Evolutionary conservation across 2,797 vertebrate genomes (phyloP).

Genomic region (Coilia nasus): DNA sequence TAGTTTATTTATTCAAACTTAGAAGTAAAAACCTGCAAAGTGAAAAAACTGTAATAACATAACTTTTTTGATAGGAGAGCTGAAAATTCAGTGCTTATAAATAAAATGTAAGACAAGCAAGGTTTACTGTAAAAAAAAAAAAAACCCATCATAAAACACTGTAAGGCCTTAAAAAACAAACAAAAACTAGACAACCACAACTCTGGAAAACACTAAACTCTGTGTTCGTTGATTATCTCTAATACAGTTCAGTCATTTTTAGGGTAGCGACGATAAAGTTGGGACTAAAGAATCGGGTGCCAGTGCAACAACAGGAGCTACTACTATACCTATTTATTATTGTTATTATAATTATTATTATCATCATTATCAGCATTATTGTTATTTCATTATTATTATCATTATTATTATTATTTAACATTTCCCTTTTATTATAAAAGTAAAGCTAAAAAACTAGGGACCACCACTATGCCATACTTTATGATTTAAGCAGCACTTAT

Average conservation of each 20-base stretch:
- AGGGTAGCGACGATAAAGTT: conserved; percentile 87
- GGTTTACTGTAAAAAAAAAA: conserved; percentile 89
- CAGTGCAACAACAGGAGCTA: conserved; percentile 96
- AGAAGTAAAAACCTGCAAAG: conserved; percentile 98
- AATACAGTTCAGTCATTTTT: conserved; percentile 97
- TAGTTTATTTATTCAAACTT: conserved; percentile 95
- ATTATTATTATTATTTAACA: conserved; percentile 87
- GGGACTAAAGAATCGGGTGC: conserved; percentile 91
- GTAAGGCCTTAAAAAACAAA: conserved; percentile 93
- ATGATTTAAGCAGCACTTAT: conserved; percentile 99
- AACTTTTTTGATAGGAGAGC: conserved; percentile 81
- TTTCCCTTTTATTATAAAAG: conserved; percentile 94
- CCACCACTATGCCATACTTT: conserved; percentile 91
- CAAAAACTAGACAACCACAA: conserved; percentile 91
- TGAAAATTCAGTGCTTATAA: conserved; percentile 96
- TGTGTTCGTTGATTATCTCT: conserved; percentile 95
- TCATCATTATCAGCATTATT: no score
- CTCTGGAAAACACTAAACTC: conserved; percentile 92
- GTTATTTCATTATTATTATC: conserved; percentile 54
- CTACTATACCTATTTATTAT: conserved; percentile 84
- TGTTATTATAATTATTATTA: conserved; percentile 67
- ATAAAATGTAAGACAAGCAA: conserved; percentile 97
- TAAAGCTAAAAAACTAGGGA: conserved; percentile 82
- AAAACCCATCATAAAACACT: conserved; percentile 71
- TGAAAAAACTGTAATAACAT: conserved; percentile 75